Evolutionary conservation across 2,797 vertebrate species (phyloP), one percentile per base, ranked within the genome.

Genomic region (Microctenopoma stevenorrisi): DNA sequence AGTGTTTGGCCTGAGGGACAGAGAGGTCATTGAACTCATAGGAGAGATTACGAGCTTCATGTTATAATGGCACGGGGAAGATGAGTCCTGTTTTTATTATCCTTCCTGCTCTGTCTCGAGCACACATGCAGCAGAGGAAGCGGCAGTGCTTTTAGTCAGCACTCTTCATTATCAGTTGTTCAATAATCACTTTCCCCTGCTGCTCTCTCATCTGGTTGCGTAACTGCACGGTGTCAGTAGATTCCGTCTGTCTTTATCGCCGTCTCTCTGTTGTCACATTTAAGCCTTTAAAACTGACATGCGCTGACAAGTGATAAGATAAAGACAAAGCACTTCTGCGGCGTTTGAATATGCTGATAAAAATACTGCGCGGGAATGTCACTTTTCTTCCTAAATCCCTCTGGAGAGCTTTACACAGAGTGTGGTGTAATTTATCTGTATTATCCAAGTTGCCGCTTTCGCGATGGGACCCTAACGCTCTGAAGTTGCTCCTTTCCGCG

Each of bases 251-350:
- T 57, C 35, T 61, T 53, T 61, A 53, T 57, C 42, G 48, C 47
- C 4, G 22, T n/a, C 14, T 47, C 26, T 44, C 35, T 22, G 26
- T 43, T 49, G 48, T 63, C 37, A 64, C 18, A 42, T 61, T 56
- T 59, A 37, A 28, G 40, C 60, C 56, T 68, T 56, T 61, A 38
- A 70, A 57, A 54, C 35, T 51, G 68, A 53, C 51, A n/a, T n/a
- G 33, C 57, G 3, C 60, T 56, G 60, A 57, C 58, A 54, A 44
- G 16, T 25, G 57, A 66, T 70, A 33, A 70, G 66, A 74, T 69
- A 43, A 57, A 61, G 54, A 65, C 71, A 65, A 64, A 70, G 53
- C 43, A 33, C 53, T 22, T 44, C 47, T 71, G 48, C 30, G 38
- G 3, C 33, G 42, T 58, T 68, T 58, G 46, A 14, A 51, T 64